Base-by-base conservation (phyloP, 2,113 vertebrate species). In the Etia nguti region DNA sequence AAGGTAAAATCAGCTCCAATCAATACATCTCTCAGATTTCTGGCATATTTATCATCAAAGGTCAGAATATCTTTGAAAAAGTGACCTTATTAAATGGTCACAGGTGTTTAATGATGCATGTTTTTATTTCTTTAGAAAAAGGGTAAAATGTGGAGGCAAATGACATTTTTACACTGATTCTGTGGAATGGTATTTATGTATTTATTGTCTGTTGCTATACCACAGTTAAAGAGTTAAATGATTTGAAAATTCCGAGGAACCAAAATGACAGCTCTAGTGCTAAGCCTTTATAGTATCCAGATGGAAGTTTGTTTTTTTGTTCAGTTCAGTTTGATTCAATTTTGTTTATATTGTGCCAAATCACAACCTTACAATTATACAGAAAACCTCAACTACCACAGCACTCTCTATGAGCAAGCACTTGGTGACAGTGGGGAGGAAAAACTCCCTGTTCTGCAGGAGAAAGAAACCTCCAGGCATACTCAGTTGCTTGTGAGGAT, bases 261-360 rank as follows among this genome's bases (percentile, higher is more conserved):
- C 41, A 34, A n/a, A 62, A 4, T 2, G 0, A 4, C 18, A 4
- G 60, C 1, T 13, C 18, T 65, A 38, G 60, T n/a, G 0, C 1
- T 38, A 22, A 9, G 22, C 10, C 34, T 3, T 68, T 22, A 22
- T 22, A 43, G 36, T 6, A 70, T 43, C 4, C n/a, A 16, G 7
- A 10, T 43, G 4, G 0, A 43, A n/a, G 0, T 38, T 12, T 65
- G 9, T 34, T 62, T 38, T 41, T 15, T 22, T 41, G 6, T 41
- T 68, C 62, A 68, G 20, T 22, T 68, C 60, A 13, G 34, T 38
- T 38, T 1, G 20, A 0, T 41, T 41, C n/a, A 13, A 13, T 41
- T 22, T 68, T 8, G 34, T 65, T 62, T 62, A 62, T 36, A 12
- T 62, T 38, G 60, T 22, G 31, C 31, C 60, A 22, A 38, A 65